phyloP scores from a whole-genome alignment of 2,113 vertebrate genomes.

The Strix aluco region DNA sequence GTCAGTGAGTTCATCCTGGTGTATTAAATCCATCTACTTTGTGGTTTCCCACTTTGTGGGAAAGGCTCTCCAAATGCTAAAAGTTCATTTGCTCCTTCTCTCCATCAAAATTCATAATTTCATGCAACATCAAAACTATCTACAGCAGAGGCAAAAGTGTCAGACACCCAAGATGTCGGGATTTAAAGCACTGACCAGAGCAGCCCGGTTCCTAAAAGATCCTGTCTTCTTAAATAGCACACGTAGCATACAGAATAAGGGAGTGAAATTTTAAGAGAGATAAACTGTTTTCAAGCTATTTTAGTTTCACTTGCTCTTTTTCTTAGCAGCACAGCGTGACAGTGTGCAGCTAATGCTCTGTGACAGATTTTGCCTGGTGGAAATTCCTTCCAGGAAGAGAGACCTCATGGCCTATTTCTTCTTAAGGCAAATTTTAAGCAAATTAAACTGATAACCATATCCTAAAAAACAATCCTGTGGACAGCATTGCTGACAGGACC shows the following conservation, averaged over 20 bases:
- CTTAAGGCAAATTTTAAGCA: constrained; percentile 27
- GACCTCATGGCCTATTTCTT: background rate
- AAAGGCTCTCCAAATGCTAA: background rate
- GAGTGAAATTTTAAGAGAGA: background rate
- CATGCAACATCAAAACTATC: background rate
- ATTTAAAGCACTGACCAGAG: background rate
- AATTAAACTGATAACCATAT: constrained; percentile 37
- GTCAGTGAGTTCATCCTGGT: background rate
- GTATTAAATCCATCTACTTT: background rate
- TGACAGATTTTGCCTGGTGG: background rate
- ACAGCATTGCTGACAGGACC: background rate
- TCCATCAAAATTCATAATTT: background rate
- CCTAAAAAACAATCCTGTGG: background rate
- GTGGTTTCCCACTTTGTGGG: background rate
- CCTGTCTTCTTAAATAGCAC: background rate
- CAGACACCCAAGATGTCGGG: background rate
- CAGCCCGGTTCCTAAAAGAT: background rate
- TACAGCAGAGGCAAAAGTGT: background rate
- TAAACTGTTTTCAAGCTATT: background rate
- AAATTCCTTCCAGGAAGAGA: constrained; percentile 21
- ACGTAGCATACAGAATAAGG: background rate
- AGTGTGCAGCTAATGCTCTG: constrained; percentile 16
- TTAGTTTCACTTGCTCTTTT: background rate
- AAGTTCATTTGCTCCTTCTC: background rate
- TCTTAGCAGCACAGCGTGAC: background rate